Percentiles rank a stretch among this genome's conserved stretches.
These are phyloP conservation scores for Orientallactaga bullata DNA, from an alignment of 2,113 vertebrate genomes.

Conservation along the genomic window DNA sequence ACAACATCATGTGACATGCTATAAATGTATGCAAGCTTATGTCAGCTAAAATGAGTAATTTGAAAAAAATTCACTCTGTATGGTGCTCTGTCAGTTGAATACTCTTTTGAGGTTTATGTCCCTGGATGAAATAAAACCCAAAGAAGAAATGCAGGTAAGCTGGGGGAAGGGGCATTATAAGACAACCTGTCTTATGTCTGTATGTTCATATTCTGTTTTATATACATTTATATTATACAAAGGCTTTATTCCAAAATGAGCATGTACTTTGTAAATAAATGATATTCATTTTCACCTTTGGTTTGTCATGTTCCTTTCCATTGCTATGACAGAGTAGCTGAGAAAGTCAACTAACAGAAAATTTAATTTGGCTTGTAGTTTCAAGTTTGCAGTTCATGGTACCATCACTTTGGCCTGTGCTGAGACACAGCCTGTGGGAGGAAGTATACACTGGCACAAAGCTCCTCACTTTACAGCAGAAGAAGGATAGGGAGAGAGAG, in stretches of 20 bases:
- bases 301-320: too few species aligned
- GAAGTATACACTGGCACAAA: not conserved
- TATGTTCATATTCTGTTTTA: not conserved
- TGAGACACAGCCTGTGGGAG: not conserved
- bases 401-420: not conserved
- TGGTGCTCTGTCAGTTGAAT: not conserved
- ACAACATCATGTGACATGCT: not conserved
- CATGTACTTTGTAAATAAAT: not conserved
- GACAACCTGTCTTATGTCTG: not conserved
- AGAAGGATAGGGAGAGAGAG: not conserved
- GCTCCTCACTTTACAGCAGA: not conserved
- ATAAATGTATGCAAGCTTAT: not conserved
- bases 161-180: not conserved
- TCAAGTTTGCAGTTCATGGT: not conserved
- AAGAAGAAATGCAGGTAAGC: not conserved
- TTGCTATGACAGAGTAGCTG: not conserved
- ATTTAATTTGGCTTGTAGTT: not conserved
- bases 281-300: slow-evolving; percentile 1
- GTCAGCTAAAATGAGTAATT: not conserved
- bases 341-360: not conserved
- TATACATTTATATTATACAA: not conserved
- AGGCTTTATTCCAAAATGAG: not conserved
- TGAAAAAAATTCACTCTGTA: not conserved
- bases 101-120: not conserved
- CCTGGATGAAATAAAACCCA: not conserved